Evolutionary conservation across 2,113 vertebrate genomes (phyloP).

Genomic region (Chinchilla lanigera): DNA sequence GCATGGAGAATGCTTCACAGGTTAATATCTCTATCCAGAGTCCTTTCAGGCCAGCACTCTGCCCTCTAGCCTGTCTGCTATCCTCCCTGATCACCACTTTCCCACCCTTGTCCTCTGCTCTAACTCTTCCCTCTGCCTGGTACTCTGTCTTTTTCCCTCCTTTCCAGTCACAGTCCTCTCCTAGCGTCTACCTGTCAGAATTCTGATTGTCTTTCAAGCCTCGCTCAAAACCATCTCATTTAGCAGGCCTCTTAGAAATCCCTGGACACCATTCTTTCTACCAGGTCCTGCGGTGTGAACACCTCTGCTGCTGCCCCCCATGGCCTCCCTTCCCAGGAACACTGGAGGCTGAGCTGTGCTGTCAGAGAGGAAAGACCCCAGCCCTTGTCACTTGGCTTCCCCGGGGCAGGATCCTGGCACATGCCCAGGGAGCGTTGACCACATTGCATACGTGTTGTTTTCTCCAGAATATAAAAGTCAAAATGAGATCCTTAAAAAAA

Average conservation of each 20-base stretch:
- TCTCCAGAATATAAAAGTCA: conserved; percentile 5
- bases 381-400: background rate
- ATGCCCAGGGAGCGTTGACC: background rate
- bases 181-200: background rate
- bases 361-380: rapidly evolving
- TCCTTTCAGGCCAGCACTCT: background rate
- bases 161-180: background rate
- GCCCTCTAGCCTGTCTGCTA: background rate
- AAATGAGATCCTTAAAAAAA: background rate
- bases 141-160: background rate
- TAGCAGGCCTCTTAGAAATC: background rate
- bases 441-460: background rate
- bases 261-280: background rate
- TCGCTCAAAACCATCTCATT: background rate
- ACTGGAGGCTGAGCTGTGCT: background rate
- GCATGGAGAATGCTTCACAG: background rate
- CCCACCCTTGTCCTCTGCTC: background rate
- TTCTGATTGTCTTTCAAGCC: background rate
- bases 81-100: background rate
- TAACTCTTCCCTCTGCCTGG: background rate
- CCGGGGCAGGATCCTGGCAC: background rate
- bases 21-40: background rate
- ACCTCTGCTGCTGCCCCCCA: rapidly evolving
- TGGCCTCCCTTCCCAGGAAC: background rate
- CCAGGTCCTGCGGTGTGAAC: background rate